phyloP scores from a whole-genome alignment of 2,888 invertebrate genomes.

The Ceramica pisi region DNA sequence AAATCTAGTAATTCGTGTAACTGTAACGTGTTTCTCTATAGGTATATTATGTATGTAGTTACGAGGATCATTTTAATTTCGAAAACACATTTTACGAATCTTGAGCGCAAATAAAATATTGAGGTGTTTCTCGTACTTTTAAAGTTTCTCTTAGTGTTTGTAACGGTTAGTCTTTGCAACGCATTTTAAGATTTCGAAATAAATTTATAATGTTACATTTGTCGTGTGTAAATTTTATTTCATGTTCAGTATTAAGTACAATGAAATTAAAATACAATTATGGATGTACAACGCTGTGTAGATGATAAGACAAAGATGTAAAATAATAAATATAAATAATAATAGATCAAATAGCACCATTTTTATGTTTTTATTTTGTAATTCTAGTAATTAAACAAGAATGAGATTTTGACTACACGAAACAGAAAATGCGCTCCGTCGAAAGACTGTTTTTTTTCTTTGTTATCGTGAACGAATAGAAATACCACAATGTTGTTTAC shows the following conservation, averaged over 20 bases:
- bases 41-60: constrained; percentile 43
- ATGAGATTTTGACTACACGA: background rate
- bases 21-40: constrained; percentile 26
- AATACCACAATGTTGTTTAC: background rate
- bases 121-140: constrained; percentile 42
- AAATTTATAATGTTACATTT: constrained; percentile 46
- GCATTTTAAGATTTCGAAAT: constrained; percentile 58
- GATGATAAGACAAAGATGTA: constrained; percentile 78
- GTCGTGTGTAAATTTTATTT: constrained; percentile 66
- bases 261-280: constrained; percentile 72
- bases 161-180: constrained; percentile 54
- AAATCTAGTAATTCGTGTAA: constrained; percentile 23
- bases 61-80: constrained; percentile 31
- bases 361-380: constrained; percentile 29
- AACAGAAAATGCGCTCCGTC: background rate
- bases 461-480: background rate
- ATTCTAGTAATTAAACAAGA: background rate
- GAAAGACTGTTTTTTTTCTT: background rate
- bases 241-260: constrained; percentile 74
- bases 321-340: constrained; percentile 69
- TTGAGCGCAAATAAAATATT: constrained; percentile 37
- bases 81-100: constrained; percentile 32
- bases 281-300: constrained; percentile 78
- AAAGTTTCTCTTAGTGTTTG: constrained; percentile 57
- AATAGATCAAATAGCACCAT: constrained; percentile 64